These are phyloP conservation scores for Drosophila limbata DNA, from an alignment of 2,888 invertebrate species.

Conservation along the genomic window DNA sequence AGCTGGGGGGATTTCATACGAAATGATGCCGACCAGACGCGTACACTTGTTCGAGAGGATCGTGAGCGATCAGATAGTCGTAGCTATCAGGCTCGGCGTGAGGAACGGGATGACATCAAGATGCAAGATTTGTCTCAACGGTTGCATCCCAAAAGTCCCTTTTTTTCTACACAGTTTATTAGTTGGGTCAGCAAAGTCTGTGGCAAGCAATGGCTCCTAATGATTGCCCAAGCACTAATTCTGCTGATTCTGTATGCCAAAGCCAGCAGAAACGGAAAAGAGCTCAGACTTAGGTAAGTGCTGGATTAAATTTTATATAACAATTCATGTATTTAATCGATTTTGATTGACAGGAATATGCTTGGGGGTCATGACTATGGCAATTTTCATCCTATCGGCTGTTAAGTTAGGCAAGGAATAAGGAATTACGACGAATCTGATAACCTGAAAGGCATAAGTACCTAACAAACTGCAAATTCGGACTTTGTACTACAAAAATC, in stretches of 20 bases:
- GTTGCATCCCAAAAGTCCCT: neutral
- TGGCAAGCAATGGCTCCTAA: conserved; percentile 49
- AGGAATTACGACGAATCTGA: conserved; percentile 16
- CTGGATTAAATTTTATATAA: too few species aligned
- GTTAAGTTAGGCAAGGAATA: conserved; percentile 31
- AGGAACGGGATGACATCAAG: neutral
- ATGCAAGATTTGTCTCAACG: neutral
- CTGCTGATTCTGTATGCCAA: conserved; percentile 53
- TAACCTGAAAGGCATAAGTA: conserved; percentile 50
- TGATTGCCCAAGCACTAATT: conserved; percentile 50
- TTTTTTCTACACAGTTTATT: conserved; percentile 1
- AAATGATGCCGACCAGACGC: neutral
- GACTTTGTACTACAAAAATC: conserved; percentile 1
- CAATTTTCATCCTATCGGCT: conserved; percentile 50
- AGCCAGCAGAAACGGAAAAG: conserved; percentile 44
- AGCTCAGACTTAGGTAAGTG: conserved; percentile 45
- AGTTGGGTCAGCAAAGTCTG: conserved; percentile 36
- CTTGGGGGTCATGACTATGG: conserved; percentile 43
- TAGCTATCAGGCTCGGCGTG: neutral
- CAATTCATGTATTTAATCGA: neutral
- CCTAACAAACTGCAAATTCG: conserved; percentile 34
- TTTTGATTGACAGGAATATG: conserved; percentile 30
- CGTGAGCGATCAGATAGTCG: neutral
- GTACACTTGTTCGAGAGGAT: neutral
- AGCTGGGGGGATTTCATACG: neutral